These are phyloP conservation scores for Crotalus viridis DNA, from an alignment of 2,113 vertebrate species.

Conservation along the genomic window DNA sequence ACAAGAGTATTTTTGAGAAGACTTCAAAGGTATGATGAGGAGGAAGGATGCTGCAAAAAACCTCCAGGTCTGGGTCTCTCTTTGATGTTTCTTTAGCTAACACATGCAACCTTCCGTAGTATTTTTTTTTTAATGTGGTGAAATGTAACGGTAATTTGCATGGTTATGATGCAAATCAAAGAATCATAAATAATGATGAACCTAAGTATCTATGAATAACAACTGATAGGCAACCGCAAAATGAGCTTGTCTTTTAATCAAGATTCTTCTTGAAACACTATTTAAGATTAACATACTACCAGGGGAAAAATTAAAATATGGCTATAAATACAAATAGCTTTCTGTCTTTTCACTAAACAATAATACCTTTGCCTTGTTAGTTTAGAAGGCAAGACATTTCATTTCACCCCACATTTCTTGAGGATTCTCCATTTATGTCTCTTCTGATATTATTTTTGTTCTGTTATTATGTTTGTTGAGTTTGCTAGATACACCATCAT, in stretches of 20 bases:
- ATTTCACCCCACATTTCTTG: background rate
- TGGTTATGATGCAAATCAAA: background rate
- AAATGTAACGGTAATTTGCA: background rate
- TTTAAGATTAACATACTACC: slow-evolving; percentile 9
- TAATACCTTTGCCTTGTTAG: background rate
- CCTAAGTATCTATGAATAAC: background rate
- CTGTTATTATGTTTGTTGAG: background rate
- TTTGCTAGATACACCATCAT: background rate
- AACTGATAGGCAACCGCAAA: background rate
- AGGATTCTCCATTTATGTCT: background rate
- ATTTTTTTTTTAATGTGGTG: background rate
- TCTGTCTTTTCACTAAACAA: slow-evolving; percentile 45
- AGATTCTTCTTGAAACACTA: slow-evolving; percentile 39
- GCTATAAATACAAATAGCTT: slow-evolving; percentile 40
- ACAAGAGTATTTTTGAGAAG: slow-evolving; percentile 56
- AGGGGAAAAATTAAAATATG: slow-evolving; percentile 29
- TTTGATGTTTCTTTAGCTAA: slow-evolving; percentile 53
- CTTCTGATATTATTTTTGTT: background rate
- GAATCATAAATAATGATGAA: background rate
- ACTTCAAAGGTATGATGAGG: slow-evolving; percentile 64
- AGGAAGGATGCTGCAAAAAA: slow-evolving; percentile 45
- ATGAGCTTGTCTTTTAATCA: background rate
- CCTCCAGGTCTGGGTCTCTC: slow-evolving; percentile 35
- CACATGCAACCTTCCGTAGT: slow-evolving; percentile 20
- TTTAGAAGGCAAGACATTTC: background rate